Conservation (phyloP, 2,888 invertebrate species). For the Strigamia maritima region DNA sequence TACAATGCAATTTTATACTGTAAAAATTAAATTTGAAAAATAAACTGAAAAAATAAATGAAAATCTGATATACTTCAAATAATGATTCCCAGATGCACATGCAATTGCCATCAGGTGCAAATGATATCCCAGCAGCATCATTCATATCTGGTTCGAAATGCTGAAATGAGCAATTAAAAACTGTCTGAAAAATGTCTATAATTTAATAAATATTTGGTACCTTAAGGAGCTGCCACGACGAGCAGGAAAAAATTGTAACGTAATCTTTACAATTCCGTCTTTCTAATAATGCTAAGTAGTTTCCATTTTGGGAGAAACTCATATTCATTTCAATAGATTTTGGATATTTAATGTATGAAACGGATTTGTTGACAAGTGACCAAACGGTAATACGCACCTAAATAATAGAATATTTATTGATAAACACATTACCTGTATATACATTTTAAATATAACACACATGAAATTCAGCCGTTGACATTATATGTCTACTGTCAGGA, state of each 20-base stretch:
- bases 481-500: constrained; percentile 57
- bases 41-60: background rate
- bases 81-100: constrained; percentile 53
- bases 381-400: constrained; percentile 55
- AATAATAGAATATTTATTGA: constrained; percentile 15
- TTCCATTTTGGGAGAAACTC: constrained; percentile 50
- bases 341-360: constrained; percentile 54
- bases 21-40: constrained; percentile 38
- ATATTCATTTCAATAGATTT: constrained; percentile 50
- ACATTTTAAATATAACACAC: constrained; percentile 49
- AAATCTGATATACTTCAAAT: constrained; percentile 43
- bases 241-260: constrained; percentile 45
- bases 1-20: constrained; percentile 52
- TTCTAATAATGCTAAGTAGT: constrained; percentile 54
- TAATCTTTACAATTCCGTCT: constrained; percentile 53
- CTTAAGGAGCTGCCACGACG: constrained; percentile 52
- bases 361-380: constrained; percentile 54
- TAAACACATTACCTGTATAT: constrained; percentile 39
- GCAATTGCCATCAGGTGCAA: constrained; percentile 52
- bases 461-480: constrained; percentile 58
- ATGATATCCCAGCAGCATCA: constrained; percentile 52
- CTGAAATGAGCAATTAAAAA: constrained; percentile 43
- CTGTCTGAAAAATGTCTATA: background rate
- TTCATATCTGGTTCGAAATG: constrained; percentile 53
- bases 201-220: constrained; percentile 42